phyloP scores from a whole-genome alignment of 2,113 vertebrate genomes.

The Protobothrops mucrosquamatus region DNA sequence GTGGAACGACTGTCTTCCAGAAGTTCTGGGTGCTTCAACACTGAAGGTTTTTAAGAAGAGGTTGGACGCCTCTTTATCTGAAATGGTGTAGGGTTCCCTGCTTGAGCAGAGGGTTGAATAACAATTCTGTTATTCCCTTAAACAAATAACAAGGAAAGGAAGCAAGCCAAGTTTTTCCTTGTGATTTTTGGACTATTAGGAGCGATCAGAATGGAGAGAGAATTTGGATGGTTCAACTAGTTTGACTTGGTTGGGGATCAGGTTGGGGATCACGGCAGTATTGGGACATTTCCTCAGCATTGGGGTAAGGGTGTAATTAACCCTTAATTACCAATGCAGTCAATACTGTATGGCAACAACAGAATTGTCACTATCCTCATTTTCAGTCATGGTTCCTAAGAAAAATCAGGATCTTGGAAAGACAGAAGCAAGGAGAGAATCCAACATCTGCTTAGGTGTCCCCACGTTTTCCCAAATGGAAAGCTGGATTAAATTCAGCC shows the following conservation, averaged over 20 bases:
- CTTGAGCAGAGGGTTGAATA: neutral
- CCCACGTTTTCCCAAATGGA: neutral
- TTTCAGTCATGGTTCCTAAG: neutral
- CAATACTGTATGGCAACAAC: neutral
- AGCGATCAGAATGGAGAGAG: neutral
- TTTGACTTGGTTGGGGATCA: neutral
- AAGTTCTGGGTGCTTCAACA: neutral
- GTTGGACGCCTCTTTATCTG: neutral
- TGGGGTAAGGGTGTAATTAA: neutral
- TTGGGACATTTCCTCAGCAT: neutral
- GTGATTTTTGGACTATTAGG: neutral
- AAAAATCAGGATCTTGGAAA: neutral
- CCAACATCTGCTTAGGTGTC: neutral
- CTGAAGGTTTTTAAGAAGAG: neutral
- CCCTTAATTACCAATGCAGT: neutral
- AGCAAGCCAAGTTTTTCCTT: neutral
- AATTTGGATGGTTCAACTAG: neutral
- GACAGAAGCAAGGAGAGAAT: neutral
- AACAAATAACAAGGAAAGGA: neutral
- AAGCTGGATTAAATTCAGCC: neutral
- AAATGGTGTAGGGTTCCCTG: neutral
- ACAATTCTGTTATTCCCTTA: neutral
- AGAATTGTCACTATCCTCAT: neutral
- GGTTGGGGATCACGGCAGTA: neutral
- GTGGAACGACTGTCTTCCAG: rapidly evolving